A percentile compares a stretch with the other conserved stretches of the same genome.
Conservation (phyloP, 2,888 invertebrate genomes). For the Drosophila phalerata region DNA sequence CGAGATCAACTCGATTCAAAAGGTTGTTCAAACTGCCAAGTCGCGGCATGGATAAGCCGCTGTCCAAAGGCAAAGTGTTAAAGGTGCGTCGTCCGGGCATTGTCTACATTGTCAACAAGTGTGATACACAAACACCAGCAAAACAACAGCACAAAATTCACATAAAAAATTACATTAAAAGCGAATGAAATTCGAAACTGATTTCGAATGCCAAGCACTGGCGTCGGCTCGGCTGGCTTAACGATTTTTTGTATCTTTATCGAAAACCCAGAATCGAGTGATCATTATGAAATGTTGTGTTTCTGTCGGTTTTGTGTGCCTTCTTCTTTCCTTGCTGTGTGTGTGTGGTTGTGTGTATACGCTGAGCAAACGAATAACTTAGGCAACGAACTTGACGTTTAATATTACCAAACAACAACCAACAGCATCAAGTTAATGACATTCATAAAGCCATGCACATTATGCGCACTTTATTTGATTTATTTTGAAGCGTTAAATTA, state of each 20-base stretch:
- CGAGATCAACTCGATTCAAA: conserved; percentile 4
- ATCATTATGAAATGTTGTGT: conserved; percentile 53
- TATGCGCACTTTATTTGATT: conserved; percentile 64
- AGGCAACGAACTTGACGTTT: conserved; percentile 57
- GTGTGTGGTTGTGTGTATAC: conserved; percentile 3
- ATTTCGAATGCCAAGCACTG: conserved; percentile 67
- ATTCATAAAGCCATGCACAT: conserved; percentile 57
- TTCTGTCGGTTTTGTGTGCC: conserved; percentile 7
- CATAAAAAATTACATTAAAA: conserved; percentile 55
- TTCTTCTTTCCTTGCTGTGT: background rate
- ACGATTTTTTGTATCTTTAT: conserved; percentile 47
- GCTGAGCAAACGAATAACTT: conserved; percentile 45
- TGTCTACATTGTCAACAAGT: conserved; percentile 70
- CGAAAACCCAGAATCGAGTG: conserved; percentile 55
- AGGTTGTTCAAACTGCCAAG: conserved; percentile 2
- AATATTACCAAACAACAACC: conserved; percentile 20
- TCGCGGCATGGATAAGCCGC: conserved; percentile 50
- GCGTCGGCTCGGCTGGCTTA: conserved; percentile 59
- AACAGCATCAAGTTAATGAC: conserved; percentile 44
- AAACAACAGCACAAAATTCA: conserved; percentile 36
- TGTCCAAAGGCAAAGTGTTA: conserved; percentile 52
- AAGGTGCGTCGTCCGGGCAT: conserved; percentile 68
- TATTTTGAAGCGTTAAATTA: conserved; percentile 60
- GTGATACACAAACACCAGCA: conserved; percentile 48
- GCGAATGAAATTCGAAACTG: conserved; percentile 69